Evolutionary conservation across 2,797 vertebrate genomes (phyloP), one percentile per base, ranked within the genome.

Genomic region (Sebastolobus alascanus): DNA sequence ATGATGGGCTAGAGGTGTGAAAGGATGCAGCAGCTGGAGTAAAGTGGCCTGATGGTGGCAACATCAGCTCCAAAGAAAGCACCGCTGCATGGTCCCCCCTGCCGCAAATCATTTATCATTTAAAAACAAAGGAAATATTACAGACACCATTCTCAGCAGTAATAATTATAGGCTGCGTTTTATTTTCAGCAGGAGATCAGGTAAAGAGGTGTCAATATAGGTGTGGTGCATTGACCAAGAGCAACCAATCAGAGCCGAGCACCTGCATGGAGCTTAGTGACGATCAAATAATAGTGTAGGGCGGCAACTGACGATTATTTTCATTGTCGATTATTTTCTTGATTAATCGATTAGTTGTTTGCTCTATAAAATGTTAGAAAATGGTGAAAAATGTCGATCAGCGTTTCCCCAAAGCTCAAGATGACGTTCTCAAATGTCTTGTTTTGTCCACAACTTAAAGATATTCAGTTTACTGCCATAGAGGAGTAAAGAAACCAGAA

Each of bases 1-100:
- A 58, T 87, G 82, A 46, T 46, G 40, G 83, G 33, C 78, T 74
- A 86, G 79, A 87, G 76, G 78, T 65, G 75, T 79, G 58, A 80
- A n/a, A 58, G 54, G 61, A 63, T 37, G 81, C 74, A 75, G 75
- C 63, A 64, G 83, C 65, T 72, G 72, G 54, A 80, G 59, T 2
- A 46, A 70, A 68, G 54, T 58, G 60, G 50, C 65, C 65, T 72
- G 46, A 9, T 67, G 63, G 50, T 50, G 83, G 58, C 61, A 68
- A 73, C 79, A 73, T 54, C 77, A 71, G 20, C 58, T 20, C 52
- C 7, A 54, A 46, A 46, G 43, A 18, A 46, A 46, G 43, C 67
- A 11, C 18, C 11, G 13, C 20, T 52, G 1, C 5, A 12, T 2
- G n/a, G 1, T 10, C 11, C 20, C 9, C 4, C 52, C n/a, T 10